phyloP scores from a whole-genome alignment of 2,113 vertebrate genomes.

The Cygnus atratus region DNA sequence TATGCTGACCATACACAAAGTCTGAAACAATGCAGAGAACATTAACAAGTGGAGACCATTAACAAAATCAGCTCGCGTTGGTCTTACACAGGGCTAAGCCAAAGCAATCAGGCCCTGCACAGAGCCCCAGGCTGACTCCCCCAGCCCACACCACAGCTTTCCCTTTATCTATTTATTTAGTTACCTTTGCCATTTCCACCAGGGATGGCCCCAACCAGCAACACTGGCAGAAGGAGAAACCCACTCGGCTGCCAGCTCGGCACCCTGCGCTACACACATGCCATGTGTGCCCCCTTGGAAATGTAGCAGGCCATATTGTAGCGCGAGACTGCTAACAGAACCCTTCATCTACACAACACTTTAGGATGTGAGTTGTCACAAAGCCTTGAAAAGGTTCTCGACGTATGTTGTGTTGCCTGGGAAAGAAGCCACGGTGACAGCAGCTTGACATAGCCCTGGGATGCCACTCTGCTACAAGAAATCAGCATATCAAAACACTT shows the following conservation, averaged over 20 bases:
- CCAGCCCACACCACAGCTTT: neutral
- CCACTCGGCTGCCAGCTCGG: neutral
- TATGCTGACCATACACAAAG: neutral
- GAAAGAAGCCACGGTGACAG: neutral
- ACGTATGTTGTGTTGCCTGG: neutral
- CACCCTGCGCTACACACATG: neutral
- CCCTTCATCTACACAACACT: neutral
- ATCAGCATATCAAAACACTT: neutral
- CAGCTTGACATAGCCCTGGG: neutral
- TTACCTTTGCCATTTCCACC: neutral
- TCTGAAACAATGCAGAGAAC: neutral
- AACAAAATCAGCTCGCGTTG: neutral
- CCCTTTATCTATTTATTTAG: neutral
- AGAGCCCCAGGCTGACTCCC: neutral
- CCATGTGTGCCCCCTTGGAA: neutral
- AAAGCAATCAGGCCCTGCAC: neutral
- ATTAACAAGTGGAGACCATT: accelerated
- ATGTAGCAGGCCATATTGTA: neutral
- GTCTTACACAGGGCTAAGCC: neutral
- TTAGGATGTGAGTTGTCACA: accelerated
- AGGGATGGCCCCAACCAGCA: neutral
- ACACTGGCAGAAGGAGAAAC: neutral
- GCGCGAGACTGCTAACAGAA: neutral
- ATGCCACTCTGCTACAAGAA: neutral
- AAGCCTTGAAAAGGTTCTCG: neutral